A percentile compares a stretch with the other conserved stretches of the same genome.
Conservation (phyloP, 2,113 vertebrate species). For the Hyperopisus bebe region DNA sequence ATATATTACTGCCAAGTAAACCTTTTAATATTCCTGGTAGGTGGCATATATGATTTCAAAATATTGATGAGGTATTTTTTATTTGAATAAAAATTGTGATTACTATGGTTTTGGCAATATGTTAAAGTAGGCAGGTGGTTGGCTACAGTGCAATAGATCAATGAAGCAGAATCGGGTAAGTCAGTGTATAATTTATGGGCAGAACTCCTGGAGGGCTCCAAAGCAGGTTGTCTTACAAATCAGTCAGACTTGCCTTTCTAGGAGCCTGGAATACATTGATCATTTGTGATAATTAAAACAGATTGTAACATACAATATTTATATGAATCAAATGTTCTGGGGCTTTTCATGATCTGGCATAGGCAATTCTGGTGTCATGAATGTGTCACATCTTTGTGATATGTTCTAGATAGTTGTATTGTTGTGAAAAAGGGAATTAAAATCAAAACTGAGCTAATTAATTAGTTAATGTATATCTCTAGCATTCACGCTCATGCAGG, state of each 20-base stretch:
- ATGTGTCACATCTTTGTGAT: background rate
- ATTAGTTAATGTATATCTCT: background rate
- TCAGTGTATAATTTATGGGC: background rate
- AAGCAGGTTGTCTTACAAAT: background rate
- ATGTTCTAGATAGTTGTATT: background rate
- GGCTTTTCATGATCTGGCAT: background rate
- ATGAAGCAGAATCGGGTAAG: background rate
- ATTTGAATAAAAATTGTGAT: background rate
- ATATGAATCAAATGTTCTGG: background rate
- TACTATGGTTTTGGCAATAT: background rate
- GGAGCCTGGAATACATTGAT: background rate
- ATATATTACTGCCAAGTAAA: background rate
- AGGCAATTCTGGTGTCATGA: background rate
- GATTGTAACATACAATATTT: background rate
- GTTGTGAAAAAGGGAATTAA: background rate
- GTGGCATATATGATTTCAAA: background rate
- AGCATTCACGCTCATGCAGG: background rate
- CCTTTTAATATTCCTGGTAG: background rate
- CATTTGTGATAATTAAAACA: background rate
- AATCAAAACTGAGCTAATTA: background rate
- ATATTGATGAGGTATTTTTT: background rate
- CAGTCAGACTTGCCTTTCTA: background rate
- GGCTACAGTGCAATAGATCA: background rate
- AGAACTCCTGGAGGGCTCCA: background rate
- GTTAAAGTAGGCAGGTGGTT: background rate